Conservation (phyloP, 2,888 invertebrate genomes). For the Lycia hirtaria region DNA sequence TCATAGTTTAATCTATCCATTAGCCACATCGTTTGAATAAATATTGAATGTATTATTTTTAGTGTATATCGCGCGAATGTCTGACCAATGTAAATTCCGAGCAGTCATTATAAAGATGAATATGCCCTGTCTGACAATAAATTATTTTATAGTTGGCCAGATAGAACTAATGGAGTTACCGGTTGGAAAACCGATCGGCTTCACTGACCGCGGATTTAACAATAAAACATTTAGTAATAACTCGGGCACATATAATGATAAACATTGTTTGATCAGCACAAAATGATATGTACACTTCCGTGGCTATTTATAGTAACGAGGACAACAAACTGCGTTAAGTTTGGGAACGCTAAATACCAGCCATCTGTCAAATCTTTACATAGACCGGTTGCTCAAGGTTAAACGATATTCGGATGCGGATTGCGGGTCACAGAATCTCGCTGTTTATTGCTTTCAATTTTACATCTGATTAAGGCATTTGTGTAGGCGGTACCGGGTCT, state of each 20-base stretch:
- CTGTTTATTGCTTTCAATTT: constrained; percentile 35
- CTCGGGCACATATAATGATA: constrained; percentile 50
- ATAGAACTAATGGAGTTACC: too few species aligned
- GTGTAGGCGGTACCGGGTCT: constrained; percentile 36
- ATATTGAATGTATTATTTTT: constrained; percentile 42
- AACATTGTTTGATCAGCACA: constrained; percentile 62
- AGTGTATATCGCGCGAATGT: constrained; percentile 31
- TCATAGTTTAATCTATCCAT: constrained; percentile 44
- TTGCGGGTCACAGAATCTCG: constrained; percentile 35
- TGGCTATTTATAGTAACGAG: constrained; percentile 61
- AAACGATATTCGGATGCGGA: constrained; percentile 38
- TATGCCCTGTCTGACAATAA: constrained; percentile 12
- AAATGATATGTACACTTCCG: constrained; percentile 68
- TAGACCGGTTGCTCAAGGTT: constrained; percentile 35
- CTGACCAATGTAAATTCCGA: constrained; percentile 35
- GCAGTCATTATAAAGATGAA: constrained; percentile 28
- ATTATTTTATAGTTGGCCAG: constrained; percentile 10
- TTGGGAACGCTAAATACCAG: constrained; percentile 47
- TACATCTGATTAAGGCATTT: constrained; percentile 29
- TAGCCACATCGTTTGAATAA: constrained; percentile 45
- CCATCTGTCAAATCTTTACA: constrained; percentile 29
- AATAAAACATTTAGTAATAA: constrained; percentile 31
- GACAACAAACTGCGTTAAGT: constrained; percentile 54
- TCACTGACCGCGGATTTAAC: constrained; percentile 24
- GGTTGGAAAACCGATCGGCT: constrained; percentile 14